Base-by-base conservation (phyloP, 2,888 invertebrate species). In the Lagria hirta region DNA sequence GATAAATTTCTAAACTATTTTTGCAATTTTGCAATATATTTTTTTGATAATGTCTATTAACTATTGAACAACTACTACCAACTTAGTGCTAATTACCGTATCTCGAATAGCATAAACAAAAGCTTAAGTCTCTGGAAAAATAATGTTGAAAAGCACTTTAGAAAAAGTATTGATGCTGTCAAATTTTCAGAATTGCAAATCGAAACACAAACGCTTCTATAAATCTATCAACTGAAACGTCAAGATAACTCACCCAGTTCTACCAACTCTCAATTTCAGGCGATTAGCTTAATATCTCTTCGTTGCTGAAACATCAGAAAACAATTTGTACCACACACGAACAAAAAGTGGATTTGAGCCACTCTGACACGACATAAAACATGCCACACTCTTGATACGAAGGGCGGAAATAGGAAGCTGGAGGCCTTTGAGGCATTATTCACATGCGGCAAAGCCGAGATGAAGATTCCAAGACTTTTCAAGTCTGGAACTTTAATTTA, bases 241-340 rank as follows among this genome's bases (percentile, higher is more conserved):
- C 29, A 12, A 11, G 12, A 24, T 24, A 24, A 24, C 24, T 12
- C 24, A 24, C 24, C 11, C 24, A n/a, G n/a, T n/a, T n/a, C n/a
- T n/a, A n/a, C n/a, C n/a, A 13, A 24, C 24, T 11, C 10, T 24
- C 3, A 24, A 24, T 24, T 18, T 18, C 18, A 18, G 6, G 5
- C 4, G 46, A 52, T 52, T 52, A 47, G 41, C 38, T 13, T 40
- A 41, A 49, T 52, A 48, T 50, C 36, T 50, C 52, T 50, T 46
- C 36, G 22, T 12, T 26, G 40, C 3, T 8, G 14, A 37, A 47
- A 34, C 54, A 54, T 54, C 48, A 54, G 49, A 52, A 54, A 51
- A 52, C 54, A 51, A 52, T 54, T 52, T 52, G 54, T 54, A 40
- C 35, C n/a, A n/a, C n/a, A n/a, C n/a, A 45, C 26, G 32, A 47